phyloP scores from a whole-genome alignment of 2,113 vertebrate genomes.

The Anser brachyrhynchus region DNA sequence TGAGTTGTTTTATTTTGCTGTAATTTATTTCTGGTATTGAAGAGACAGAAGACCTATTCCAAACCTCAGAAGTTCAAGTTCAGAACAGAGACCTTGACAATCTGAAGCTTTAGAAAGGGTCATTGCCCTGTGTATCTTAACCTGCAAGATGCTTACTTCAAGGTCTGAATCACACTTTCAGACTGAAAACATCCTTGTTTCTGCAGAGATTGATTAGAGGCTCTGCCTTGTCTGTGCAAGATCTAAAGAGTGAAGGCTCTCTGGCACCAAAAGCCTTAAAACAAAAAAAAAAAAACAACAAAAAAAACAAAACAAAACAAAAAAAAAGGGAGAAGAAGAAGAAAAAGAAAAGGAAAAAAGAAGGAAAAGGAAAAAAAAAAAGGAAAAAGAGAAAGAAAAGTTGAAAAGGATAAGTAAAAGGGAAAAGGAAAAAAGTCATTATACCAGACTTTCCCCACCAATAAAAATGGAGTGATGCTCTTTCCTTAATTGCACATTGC shows the following conservation, averaged over 20 bases:
- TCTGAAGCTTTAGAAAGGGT: background rate
- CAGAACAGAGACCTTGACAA: background rate
- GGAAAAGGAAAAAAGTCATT: no score
- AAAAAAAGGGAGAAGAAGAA: background rate
- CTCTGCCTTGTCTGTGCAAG: background rate
- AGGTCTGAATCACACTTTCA: background rate
- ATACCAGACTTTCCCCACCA: background rate
- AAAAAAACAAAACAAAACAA: background rate
- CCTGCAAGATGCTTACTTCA: background rate
- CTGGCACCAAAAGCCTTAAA: background rate
- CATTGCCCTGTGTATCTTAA: background rate
- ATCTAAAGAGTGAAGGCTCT: background rate
- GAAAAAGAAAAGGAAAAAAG: background rate
- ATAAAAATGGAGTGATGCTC: background rate
- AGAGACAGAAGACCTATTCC: background rate
- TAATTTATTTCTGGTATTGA: background rate
- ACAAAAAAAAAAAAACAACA: no score
- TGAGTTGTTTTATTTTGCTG: background rate
- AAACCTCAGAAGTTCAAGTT: background rate
- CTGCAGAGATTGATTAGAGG: background rate
- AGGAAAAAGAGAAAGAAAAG: background rate
- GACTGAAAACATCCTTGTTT: background rate
- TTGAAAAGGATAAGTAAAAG: no score
- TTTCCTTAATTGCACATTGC: background rate
- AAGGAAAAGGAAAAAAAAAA: no score